These are phyloP conservation scores for Fukomys damarensis DNA, from an alignment of 2,113 vertebrate species.

Conservation along the genomic window DNA sequence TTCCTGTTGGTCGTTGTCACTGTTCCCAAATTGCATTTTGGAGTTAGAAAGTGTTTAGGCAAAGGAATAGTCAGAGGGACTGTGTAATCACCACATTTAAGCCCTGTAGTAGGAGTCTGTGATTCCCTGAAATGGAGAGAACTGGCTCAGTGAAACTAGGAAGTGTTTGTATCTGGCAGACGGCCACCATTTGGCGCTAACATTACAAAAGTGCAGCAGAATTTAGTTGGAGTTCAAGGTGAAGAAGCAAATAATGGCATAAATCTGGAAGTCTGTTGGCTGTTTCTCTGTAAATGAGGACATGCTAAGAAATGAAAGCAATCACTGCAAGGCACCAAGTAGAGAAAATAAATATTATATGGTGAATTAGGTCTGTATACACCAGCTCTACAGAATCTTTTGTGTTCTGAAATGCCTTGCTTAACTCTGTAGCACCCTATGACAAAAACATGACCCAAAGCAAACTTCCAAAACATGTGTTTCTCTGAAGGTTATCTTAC, in stretches of 20 bases:
- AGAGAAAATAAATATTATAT: conserved; percentile 64
- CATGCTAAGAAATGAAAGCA: conserved; percentile 70
- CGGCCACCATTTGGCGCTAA: conserved; percentile 64
- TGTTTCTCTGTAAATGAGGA: conserved; percentile 64
- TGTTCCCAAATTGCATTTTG: conserved; percentile 7
- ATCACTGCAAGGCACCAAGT: conserved; percentile 47
- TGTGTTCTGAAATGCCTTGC: not conserved
- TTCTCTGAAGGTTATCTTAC: conserved; percentile 47
- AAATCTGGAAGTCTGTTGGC: conserved; percentile 68
- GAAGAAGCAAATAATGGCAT: conserved; percentile 78
- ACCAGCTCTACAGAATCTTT: not conserved
- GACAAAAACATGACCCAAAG: conserved; percentile 43
- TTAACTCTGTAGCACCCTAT: not conserved
- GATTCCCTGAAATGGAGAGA: conserved; percentile 57
- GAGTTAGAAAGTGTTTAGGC: conserved; percentile 43
- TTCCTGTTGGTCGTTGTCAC: conserved; percentile 61
- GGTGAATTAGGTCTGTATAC: conserved; percentile 65
- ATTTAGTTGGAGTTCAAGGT: conserved; percentile 81
- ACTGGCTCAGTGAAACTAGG: conserved; percentile 26
- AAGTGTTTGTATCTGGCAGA: conserved; percentile 68
- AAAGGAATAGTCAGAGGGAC: not conserved
- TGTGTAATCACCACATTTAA: not conserved
- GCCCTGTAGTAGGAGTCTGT: conserved; percentile 47
- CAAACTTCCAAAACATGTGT: conserved; percentile 15
- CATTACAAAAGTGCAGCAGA: conserved; percentile 62